Base-by-base conservation (phyloP, 2,888 invertebrate genomes). In the Abrostola triplasia region DNA sequence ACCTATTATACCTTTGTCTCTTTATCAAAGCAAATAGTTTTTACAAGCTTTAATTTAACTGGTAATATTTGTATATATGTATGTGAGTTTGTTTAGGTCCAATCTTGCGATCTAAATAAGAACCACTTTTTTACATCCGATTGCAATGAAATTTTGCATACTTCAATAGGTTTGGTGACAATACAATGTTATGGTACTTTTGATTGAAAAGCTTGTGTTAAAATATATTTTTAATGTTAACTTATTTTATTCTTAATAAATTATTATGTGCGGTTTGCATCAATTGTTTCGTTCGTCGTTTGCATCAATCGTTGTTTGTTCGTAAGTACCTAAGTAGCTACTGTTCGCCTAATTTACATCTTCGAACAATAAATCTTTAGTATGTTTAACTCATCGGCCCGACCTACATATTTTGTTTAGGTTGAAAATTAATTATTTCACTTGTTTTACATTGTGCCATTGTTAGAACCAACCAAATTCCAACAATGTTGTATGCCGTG, bases 381-480 rank as follows among this genome's bases (percentile, higher is more conserved):
- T 65, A 53, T 70, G 70, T 75, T 65, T 72, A 60, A 75, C 75
- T 72, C 75, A 74, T 55, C 38, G 41, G 54, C 56, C 64, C 69
- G 68, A 69, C 64, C 63, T 73, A 69, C 37, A 52, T 47, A 42
- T 12, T 70, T 72, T 75, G 70, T 65, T 60, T 60, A 55, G 7
- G 50, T 64, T 44, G 51, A 48, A 60, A 70, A 75, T 56, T 44
- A 70, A 59, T 74, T 48, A 64, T 55, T 65, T 70, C 24, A 52
- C 12, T 55, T 49, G 49, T 63, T 73, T 44, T 37, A 56, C 11
- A 61, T 73, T 59, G n/a, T 41, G 12, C n/a, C 10, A 47, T 54
- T 59, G 10, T 36, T 38, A 36, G 36, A 24, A 47, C 47, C 54
- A 12, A n/a, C n/a, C n/a, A n/a, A n/a, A n/a, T 56, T 56, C 13